Evolutionary conservation across 2,113 vertebrate genomes (phyloP).

Genomic region (Aptenodytes patagonicus): DNA sequence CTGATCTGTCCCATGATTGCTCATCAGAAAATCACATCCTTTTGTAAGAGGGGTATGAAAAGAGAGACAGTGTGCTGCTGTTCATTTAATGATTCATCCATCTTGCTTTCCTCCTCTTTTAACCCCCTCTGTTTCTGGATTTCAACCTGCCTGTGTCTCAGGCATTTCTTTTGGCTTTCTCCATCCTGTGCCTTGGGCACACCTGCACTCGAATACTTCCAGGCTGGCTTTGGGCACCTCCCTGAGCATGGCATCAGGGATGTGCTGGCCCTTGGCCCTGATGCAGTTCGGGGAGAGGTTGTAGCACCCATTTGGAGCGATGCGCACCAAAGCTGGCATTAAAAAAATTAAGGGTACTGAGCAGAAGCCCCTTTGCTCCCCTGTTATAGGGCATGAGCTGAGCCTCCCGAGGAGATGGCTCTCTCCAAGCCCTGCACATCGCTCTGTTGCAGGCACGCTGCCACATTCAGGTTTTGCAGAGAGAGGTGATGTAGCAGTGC

Average conservation of each 20-base stretch:
- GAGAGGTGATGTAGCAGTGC: rapidly evolving
- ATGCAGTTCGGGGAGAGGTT: neutral
- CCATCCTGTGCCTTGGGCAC: neutral
- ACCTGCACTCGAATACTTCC: neutral
- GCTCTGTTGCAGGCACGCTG: rapidly evolving
- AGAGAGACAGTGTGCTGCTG: neutral
- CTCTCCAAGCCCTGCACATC: rapidly evolving
- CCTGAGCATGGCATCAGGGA: too few species aligned
- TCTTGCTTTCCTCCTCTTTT: neutral
- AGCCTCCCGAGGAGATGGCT: neutral
- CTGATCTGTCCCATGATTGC: neutral
- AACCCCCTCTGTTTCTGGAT: neutral
- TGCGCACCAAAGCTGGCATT: neutral
- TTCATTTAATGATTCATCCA: neutral
- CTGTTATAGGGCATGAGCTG: neutral
- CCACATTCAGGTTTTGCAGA: neutral
- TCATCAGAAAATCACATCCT: neutral
- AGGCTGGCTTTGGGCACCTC: neutral
- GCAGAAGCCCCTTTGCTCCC: neutral
- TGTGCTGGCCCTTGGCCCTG: neutral
- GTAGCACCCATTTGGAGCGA: rapidly evolving
- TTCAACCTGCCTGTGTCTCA: neutral
- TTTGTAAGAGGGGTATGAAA: neutral
- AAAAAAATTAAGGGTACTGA: neutral
- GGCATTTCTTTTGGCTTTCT: neutral